phyloP scores from a whole-genome alignment of 2,888 invertebrate genomes.

The Caenorhabditis sp. region DNA sequence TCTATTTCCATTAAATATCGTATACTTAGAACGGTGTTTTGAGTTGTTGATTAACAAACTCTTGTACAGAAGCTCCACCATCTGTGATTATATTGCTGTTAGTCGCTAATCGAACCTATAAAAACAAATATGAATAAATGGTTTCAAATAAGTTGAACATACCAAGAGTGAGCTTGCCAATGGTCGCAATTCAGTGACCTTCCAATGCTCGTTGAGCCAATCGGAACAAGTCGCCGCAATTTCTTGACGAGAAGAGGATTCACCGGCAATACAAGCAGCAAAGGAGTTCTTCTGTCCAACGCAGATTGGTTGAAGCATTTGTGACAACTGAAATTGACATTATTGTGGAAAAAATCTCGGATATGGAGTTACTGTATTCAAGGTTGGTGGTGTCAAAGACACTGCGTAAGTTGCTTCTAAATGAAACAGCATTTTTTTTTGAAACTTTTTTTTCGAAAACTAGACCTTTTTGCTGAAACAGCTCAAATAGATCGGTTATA shows the following conservation, averaged over 20 bases:
- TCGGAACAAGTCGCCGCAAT: conserved; percentile 46
- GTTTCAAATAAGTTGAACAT: conserved; percentile 2
- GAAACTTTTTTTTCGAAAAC: too few species aligned
- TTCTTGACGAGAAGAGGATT: conserved; percentile 43
- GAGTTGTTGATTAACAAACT: conserved; percentile 49
- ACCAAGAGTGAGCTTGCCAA: conserved; percentile 64
- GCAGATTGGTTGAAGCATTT: conserved; percentile 52
- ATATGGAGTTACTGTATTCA: too few species aligned
- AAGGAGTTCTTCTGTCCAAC: conserved; percentile 45
- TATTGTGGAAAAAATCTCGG: too few species aligned
- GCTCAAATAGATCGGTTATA: too few species aligned
- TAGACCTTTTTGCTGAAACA: too few species aligned
- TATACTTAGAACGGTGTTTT: conserved; percentile 38
- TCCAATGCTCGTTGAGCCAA: conserved; percentile 56
- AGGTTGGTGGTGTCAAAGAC: too few species aligned
- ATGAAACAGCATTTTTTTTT: too few species aligned
- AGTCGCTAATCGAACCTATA: conserved; percentile 62
- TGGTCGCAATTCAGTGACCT: conserved; percentile 59
- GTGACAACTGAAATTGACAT: conserved; percentile 44
- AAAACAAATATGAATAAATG: too few species aligned
- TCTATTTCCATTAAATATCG: too few species aligned
- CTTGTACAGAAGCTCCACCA: conserved; percentile 41
- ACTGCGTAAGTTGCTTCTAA: too few species aligned
- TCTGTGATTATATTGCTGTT: conserved; percentile 55
- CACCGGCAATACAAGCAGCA: conserved; percentile 38